Base-by-base conservation (phyloP, 2,888 invertebrate genomes). In the Heliconius hortense region DNA sequence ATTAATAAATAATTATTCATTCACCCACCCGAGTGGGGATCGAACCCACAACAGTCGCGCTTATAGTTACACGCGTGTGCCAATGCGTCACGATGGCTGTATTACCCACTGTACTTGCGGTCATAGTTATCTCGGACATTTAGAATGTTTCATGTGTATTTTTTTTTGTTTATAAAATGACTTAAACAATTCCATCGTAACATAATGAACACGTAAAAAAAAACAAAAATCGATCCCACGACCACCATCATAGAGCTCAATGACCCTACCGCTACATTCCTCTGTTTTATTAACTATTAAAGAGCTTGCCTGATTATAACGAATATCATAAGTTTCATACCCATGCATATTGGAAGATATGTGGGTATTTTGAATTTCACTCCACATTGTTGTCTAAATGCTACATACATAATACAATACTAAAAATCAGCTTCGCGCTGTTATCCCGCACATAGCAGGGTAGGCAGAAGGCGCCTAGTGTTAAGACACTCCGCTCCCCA, bases 321-420 rank as follows among this genome's bases (percentile, higher is more conserved):
- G 13, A 68, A 53, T 68, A 53, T 68, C 7, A 21, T 21, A 68
- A n/a, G 28, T 68, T 53, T 53, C 68, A 53, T 68, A 28, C 53
- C 53, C 4, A 10, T 68, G 43, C 48, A 15, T 43, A 67, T 18
- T 48, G 67, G 26, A 18, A 18, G 43, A 67, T 43, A 53, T 10
- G 35, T 35, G 4, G 26, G 28, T 53, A 68, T 31, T 68, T 68
- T 28, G 4, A 21, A 48, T 18, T 48, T 21, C 68, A 53, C 18
- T 43, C 67, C 26, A 66, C 64, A 24, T 39, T 24, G 7, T 43
- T 66, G 24, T 11, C 15, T 35, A 66, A 24, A 43, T 7, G 24
- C 5, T 11, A 18, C 7, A 39, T n/a, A 43, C 15, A 67, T 43
- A 43, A 15, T 15, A 43, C 15, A 43, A 1, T 43, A 43, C 43